phyloP scores from a whole-genome alignment of 2,888 invertebrate genomes.

The Anoplius nigerrimus region DNA sequence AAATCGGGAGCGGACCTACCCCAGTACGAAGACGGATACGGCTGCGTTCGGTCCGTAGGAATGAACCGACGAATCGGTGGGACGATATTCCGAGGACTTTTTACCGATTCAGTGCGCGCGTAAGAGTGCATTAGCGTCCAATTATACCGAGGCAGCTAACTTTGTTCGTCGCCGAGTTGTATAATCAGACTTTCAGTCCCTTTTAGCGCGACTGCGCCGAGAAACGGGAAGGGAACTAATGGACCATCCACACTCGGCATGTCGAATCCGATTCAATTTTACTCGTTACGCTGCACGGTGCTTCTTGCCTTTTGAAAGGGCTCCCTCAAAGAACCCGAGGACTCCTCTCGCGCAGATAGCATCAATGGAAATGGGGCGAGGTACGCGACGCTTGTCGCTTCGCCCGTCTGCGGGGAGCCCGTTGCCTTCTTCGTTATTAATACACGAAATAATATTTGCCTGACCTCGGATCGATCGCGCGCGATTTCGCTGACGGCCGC shows the following conservation, averaged over 20 bases:
- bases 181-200: constrained; percentile 16
- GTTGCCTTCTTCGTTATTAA: constrained; percentile 25
- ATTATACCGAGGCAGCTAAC: background rate
- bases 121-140: background rate
- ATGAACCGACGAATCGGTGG: too few species aligned
- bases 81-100: too few species aligned
- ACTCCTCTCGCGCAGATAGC: constrained; percentile 39
- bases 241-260: constrained; percentile 30
- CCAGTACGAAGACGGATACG: too few species aligned
- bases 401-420: background rate
- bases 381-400: background rate
- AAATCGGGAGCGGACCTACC: too few species aligned
- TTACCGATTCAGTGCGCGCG: too few species aligned
- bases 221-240: constrained; percentile 33
- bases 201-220: constrained; percentile 15
- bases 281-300: constrained; percentile 43
- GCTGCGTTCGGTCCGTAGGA: too few species aligned
- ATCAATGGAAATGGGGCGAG: constrained; percentile 41
- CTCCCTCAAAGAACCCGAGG: constrained; percentile 38
- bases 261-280: constrained; percentile 47
- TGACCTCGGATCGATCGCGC: background rate
- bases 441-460: constrained; percentile 15
- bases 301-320: constrained; percentile 38
- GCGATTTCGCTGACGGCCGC: too few species aligned
- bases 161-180: constrained; percentile 5